Evolutionary conservation across 2,113 vertebrate genomes (phyloP).

Genomic region (Lichenostomus cassidix): DNA sequence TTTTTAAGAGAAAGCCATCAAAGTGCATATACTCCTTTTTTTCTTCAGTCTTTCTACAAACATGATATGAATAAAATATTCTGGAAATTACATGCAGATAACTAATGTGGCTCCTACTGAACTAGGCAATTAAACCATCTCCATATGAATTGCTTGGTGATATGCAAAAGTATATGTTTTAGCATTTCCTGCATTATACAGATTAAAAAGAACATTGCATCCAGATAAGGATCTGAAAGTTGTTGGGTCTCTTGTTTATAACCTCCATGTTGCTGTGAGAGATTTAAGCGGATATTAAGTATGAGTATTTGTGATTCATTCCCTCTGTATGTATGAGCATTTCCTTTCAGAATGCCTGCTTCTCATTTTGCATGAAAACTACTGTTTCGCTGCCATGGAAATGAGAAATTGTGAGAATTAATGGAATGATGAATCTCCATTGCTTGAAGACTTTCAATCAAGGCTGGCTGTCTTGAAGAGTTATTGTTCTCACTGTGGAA

Average conservation of each 20-base stretch:
- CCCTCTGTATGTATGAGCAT: not conserved
- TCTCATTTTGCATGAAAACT: slow-evolving; percentile 29
- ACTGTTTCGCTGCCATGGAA: slow-evolving; percentile 19
- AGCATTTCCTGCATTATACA: slow-evolving; percentile 10
- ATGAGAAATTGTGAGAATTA: slow-evolving; percentile 52
- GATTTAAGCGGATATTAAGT: slow-evolving; percentile 3
- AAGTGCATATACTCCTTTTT: not conserved
- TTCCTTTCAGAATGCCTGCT: slow-evolving; percentile 3
- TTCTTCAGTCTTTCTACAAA: not conserved
- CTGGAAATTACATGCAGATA: slow-evolving; percentile 15
- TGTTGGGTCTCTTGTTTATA: slow-evolving; percentile 32
- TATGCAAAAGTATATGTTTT: slow-evolving; percentile 10
- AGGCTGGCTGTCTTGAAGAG: slow-evolving; percentile 2
- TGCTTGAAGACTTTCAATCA: slow-evolving; percentile 43
- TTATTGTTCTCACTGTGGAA: not conserved
- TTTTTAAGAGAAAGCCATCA: not conserved
- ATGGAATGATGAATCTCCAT: slow-evolving; percentile 34
- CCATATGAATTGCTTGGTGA: slow-evolving; percentile 18
- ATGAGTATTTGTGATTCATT: slow-evolving; percentile 36
- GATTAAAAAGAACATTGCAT: slow-evolving; percentile 21
- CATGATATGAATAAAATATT: slow-evolving; percentile 9
- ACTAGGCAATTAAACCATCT: slow-evolving; percentile 20
- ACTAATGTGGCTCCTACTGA: not conserved
- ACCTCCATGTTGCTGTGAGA: not conserved
- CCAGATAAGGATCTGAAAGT: slow-evolving; percentile 18